phyloP scores from a whole-genome alignment of 2,888 invertebrate species.

The Ariolimax columbianus region DNA sequence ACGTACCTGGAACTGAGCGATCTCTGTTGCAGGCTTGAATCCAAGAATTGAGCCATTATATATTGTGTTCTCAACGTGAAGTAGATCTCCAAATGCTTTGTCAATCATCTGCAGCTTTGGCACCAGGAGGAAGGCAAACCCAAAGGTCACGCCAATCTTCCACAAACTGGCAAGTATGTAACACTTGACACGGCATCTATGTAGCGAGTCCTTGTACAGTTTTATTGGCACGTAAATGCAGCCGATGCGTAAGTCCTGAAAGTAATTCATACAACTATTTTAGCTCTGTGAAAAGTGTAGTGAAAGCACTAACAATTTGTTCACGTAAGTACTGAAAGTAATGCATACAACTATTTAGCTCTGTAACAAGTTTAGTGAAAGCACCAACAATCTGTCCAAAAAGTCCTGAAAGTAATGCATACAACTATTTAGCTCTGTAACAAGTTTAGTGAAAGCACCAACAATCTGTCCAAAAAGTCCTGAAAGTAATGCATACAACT shows the following conservation, averaged over 20 bases:
- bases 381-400: too few relatives aligned
- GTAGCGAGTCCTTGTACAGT: conserved; percentile 64
- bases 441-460: too few relatives aligned
- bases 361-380: too few relatives aligned
- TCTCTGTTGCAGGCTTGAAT: background rate
- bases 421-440: too few relatives aligned
- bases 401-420: too few relatives aligned
- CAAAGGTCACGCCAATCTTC: conserved; percentile 68
- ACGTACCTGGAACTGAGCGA: background rate
- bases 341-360: too few relatives aligned
- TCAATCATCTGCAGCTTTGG: conserved; percentile 59
- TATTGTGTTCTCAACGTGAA: conserved; percentile 43
- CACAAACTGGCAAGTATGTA: conserved; percentile 68
- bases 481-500: too few relatives aligned
- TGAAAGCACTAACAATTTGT: too few relatives aligned
- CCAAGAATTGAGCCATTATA: conserved; percentile 50
- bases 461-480: too few relatives aligned
- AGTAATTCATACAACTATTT: too few relatives aligned
- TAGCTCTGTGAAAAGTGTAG: too few relatives aligned
- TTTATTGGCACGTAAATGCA: conserved; percentile 59
- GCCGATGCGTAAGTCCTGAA: conserved; percentile 57
- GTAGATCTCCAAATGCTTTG: conserved; percentile 56
- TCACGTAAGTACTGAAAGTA: too few relatives aligned
- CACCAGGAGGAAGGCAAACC: conserved; percentile 64
- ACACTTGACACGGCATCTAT: conserved; percentile 66